Evolutionary conservation across 2,888 invertebrate species (phyloP), one percentile per base, ranked within the genome.

Genomic region (Glyphotaelius pellucidus): DNA sequence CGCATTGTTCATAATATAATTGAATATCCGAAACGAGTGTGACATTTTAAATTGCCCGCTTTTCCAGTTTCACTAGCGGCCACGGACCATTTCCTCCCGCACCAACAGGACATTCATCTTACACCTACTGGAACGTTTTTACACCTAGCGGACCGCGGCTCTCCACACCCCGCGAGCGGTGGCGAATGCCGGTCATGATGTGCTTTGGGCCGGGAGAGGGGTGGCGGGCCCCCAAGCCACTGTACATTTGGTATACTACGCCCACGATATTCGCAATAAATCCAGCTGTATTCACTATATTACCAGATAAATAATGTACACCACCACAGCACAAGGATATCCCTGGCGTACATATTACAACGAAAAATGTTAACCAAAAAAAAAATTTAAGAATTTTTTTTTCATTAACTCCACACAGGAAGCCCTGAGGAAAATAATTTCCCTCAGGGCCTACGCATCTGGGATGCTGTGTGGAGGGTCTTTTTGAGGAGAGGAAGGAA

Each of bases 61-160:
- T 19, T 81, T 80, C 90, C 47, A 47, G 90, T 30, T 79, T 81
- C 31, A 14, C 12, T 92, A 47, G 81, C 81, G 84, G 88, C 79
- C 31, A 89, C 84, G 92, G 90, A 86, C 91, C 91, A 91, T 92
- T 92, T 92, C 92, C 92, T 89, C 88, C 35, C 86, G 32, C 86
- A n/a, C 89, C 80, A 89, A 91, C 35, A 38, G 92, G 86, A 92
- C 92, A 92, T 92, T 91, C 91, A 91, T 92, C 92, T 92, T 90
- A 67, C 90, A 67, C 80, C 85, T 85, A 67, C 86, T 80, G 89
- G 79, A 90, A 92, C 92, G 89, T 92, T 92, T 92, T 92, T 92
- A 92, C 92, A 92, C 90, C 91, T 91, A 91, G 14, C 90, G 86
- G 90, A 81, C 80, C 30, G 87, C 80, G 91, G 91, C 81, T 87